phyloP scores from a whole-genome alignment of 2,888 invertebrate species.

The Saturnia japonica region DNA sequence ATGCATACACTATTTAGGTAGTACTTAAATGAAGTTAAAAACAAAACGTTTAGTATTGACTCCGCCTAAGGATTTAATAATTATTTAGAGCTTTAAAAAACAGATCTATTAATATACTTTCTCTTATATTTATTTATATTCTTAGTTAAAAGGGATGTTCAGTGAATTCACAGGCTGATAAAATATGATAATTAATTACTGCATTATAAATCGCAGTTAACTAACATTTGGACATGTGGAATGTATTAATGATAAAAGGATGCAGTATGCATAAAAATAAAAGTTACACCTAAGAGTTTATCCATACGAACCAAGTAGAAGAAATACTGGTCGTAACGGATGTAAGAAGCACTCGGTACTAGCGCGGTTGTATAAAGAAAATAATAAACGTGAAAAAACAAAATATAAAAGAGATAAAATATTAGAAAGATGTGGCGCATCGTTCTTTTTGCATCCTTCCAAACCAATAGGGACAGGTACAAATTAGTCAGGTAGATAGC shows the following conservation, averaged over 20 bases:
- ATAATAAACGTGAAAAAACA: neutral
- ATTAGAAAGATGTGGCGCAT: neutral
- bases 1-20: neutral
- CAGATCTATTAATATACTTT: neutral
- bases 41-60: no score
- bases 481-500: no score
- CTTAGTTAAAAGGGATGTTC: neutral
- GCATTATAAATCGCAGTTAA: neutral
- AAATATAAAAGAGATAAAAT: neutral
- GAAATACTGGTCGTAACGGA: no score
- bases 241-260: neutral
- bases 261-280: neutral
- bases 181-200: neutral
- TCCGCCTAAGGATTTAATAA: neutral
- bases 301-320: neutral
- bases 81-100: neutral
- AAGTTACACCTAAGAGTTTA: neutral
- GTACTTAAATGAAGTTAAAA: no score
- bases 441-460: no score
- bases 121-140: neutral
- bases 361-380: neutral
- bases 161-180: neutral
- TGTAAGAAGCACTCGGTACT: neutral
- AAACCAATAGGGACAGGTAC: no score
- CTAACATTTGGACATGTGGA: neutral